A percentile compares a stretch with the other conserved stretches of the same genome.
Evolutionary conservation across 2,797 vertebrate species (phyloP).

Genomic region (Pristis pectinata): DNA sequence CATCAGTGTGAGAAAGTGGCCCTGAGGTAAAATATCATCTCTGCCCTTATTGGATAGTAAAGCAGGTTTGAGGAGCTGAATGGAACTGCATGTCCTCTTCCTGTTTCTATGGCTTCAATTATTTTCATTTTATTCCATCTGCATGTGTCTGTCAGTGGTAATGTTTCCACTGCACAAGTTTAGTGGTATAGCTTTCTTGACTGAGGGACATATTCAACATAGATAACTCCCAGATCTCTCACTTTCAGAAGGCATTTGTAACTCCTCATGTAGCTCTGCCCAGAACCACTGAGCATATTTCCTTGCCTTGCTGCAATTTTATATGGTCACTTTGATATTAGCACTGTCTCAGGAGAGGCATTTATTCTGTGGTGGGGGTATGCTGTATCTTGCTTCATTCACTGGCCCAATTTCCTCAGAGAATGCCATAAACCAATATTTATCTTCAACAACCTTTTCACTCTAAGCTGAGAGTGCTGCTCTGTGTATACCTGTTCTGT

Average conservation of each 20-base stretch:
- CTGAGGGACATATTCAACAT: background rate
- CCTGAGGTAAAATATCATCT: too few relatives aligned
- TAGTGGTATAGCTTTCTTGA: background rate
- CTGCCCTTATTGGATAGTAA: too few relatives aligned
- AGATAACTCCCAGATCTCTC: background rate
- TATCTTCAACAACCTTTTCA: background rate
- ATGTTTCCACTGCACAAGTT: background rate
- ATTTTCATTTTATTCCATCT: background rate
- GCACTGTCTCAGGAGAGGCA: background rate
- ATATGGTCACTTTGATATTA: background rate
- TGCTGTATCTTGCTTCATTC: background rate
- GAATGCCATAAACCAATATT: background rate
- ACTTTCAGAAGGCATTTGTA: background rate
- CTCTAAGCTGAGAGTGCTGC: background rate
- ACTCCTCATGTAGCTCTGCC: background rate
- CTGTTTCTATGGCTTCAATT: too few relatives aligned
- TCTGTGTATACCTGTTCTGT: background rate
- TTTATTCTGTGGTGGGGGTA: background rate
- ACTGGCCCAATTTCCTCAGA: background rate
- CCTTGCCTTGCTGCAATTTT: slow-evolving; percentile 9
- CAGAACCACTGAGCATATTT: background rate
- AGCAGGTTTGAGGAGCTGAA: too few relatives aligned
- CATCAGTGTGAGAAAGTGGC: too few relatives aligned
- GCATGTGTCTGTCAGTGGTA: background rate
- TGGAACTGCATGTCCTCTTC: too few relatives aligned